phyloP scores from a whole-genome alignment of 2,797 vertebrate species.

The Meriones psammophilus region DNA sequence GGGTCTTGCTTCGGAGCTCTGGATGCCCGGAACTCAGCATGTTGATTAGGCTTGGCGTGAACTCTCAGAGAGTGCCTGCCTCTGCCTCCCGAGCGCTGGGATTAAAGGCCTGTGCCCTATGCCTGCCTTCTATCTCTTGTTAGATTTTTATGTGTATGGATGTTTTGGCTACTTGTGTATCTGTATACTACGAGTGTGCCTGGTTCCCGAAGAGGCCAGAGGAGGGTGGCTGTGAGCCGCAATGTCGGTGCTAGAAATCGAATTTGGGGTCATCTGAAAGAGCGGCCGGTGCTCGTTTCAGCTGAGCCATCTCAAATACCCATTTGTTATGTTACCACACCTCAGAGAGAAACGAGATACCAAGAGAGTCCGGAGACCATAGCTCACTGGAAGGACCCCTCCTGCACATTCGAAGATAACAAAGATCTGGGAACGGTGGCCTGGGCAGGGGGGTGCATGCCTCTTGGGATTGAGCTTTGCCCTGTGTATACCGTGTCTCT shows the following conservation, averaged over 20 bases:
- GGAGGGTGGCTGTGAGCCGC: background rate
- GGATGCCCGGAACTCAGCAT: background rate
- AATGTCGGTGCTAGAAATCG: background rate
- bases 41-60: background rate
- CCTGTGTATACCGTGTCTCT: background rate
- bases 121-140: background rate
- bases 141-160: background rate
- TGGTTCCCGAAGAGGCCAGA: background rate
- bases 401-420: background rate
- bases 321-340: background rate
- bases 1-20: background rate
- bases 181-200: background rate
- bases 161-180: background rate
- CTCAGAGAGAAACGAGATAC: background rate
- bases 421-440: background rate
- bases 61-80: background rate
- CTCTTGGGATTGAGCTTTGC: background rate
- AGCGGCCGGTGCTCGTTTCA: background rate
- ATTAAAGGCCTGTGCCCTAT: background rate
- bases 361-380: background rate
- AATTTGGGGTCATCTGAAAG: background rate
- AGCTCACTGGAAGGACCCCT: background rate
- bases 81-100: background rate
- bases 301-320: background rate
- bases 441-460: background rate